Percentiles rank a stretch among this genome's conserved stretches.
phyloP scores from a whole-genome alignment of 2,113 vertebrate genomes.

The Cochlearius cochlearius region DNA sequence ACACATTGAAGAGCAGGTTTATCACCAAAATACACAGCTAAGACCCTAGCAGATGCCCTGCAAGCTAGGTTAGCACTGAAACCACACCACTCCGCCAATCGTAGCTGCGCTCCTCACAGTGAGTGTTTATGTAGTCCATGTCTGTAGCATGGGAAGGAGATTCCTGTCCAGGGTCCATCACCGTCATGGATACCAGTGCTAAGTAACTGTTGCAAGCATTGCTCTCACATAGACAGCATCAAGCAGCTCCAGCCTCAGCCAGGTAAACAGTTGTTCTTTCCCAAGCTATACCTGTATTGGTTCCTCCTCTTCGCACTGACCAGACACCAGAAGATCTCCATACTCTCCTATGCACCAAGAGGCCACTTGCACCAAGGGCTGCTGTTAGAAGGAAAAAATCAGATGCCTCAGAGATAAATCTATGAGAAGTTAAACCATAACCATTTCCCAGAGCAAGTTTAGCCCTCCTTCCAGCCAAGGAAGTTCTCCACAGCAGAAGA shows the following conservation, averaged over 20 bases:
- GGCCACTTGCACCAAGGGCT: constrained; percentile 94
- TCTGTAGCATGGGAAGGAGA: not conserved
- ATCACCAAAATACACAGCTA: not conserved
- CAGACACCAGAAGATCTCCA: constrained; percentile 94
- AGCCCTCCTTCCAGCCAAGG: not conserved
- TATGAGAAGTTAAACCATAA: not conserved
- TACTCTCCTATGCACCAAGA: constrained; percentile 99
- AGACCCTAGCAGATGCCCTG: not conserved
- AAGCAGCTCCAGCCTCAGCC: not conserved
- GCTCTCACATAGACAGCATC: not conserved
- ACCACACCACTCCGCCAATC: not conserved
- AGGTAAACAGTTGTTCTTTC: not conserved
- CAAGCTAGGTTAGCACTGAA: not conserved
- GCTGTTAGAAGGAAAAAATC: constrained; percentile 75
- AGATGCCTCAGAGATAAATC: not conserved
- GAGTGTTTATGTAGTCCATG: not conserved
- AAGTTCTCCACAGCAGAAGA: not conserved
- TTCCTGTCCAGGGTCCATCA: not conserved
- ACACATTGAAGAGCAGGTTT: not conserved
- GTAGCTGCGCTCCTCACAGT: not conserved
- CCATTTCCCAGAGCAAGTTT: not conserved
- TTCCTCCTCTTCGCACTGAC: constrained; percentile 98
- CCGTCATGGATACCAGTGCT: not conserved
- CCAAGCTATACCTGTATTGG: constrained; percentile 88
- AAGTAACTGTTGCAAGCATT: not conserved